Conservation (phyloP, 2,797 vertebrate species). For the Diglossa cyanea region DNA sequence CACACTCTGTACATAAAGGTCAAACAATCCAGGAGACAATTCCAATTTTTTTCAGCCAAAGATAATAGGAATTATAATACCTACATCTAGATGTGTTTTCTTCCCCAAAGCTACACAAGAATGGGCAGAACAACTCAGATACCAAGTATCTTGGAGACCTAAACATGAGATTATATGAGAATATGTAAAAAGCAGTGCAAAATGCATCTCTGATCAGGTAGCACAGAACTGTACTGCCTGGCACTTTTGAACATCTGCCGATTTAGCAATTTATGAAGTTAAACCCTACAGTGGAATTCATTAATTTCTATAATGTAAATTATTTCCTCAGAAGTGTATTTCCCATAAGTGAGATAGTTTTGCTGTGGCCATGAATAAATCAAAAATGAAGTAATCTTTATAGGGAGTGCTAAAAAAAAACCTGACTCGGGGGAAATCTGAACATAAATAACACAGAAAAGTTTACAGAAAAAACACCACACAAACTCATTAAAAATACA, state of each 20-base stretch:
- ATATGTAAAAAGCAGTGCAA: background rate
- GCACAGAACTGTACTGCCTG: background rate
- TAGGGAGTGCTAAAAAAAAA: constrained; percentile 9
- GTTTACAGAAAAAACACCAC: constrained; percentile 1
- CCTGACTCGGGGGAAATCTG: background rate
- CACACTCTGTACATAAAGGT: background rate
- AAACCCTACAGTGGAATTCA: constrained; percentile 23
- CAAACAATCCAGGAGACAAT: background rate
- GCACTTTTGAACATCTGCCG: background rate
- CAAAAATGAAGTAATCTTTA: constrained; percentile 53
- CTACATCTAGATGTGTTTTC: background rate
- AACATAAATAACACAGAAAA: constrained; percentile 33
- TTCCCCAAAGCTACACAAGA: background rate
- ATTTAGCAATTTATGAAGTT: constrained; percentile 34
- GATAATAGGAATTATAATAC: background rate
- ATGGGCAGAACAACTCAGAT: background rate
- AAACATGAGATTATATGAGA: background rate
- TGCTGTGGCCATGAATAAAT: constrained; percentile 58
- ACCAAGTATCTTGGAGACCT: background rate
- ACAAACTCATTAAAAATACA: constrained; percentile 39
- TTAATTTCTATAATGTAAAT: constrained; percentile 53
- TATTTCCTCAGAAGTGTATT: constrained; percentile 50
- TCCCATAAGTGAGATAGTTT: constrained; percentile 50
- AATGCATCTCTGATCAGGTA: background rate
- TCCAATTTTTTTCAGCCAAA: background rate